These are phyloP conservation scores for Acleris sparsana DNA, from an alignment of 2,888 invertebrate genomes.

Conservation along the genomic window DNA sequence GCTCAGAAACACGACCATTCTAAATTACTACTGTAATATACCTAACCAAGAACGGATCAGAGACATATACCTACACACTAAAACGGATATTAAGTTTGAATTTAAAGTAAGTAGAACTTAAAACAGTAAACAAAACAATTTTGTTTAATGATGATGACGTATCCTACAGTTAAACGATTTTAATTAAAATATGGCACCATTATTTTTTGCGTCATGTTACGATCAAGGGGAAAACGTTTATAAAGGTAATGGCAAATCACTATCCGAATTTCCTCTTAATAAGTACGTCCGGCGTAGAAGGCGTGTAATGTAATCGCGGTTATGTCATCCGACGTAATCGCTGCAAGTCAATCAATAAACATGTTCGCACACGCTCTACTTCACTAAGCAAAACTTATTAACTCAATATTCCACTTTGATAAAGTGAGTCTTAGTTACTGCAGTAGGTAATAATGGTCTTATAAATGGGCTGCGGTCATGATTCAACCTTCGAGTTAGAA, in stretches of 20 bases:
- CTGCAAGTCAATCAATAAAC: slow-evolving; percentile 15
- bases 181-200: too few species aligned
- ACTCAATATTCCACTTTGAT: background rate
- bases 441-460: too few species aligned
- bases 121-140: too few species aligned
- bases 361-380: slow-evolving; percentile 10
- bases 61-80: background rate
- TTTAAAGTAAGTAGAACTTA: too few species aligned
- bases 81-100: background rate
- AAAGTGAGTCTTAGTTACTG: too few species aligned
- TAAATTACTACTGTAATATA: slow-evolving; percentile 8
- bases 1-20: slow-evolving; percentile 19
- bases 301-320: slow-evolving; percentile 26
- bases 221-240: too few species aligned
- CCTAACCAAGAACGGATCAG: background rate
- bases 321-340: slow-evolving; percentile 26
- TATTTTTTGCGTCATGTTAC: too few species aligned
- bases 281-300: slow-evolving; percentile 4
- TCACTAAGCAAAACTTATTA: slow-evolving; percentile 1
- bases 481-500: slow-evolving; percentile 17
- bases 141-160: too few species aligned
- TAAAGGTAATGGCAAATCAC: too few species aligned
- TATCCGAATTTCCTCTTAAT: background rate
- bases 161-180: too few species aligned
- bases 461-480: background rate